Evolutionary conservation across 2,797 vertebrate species (phyloP), one percentile per base, ranked within the genome.

Genomic region (Eupleurogrammus muticus): DNA sequence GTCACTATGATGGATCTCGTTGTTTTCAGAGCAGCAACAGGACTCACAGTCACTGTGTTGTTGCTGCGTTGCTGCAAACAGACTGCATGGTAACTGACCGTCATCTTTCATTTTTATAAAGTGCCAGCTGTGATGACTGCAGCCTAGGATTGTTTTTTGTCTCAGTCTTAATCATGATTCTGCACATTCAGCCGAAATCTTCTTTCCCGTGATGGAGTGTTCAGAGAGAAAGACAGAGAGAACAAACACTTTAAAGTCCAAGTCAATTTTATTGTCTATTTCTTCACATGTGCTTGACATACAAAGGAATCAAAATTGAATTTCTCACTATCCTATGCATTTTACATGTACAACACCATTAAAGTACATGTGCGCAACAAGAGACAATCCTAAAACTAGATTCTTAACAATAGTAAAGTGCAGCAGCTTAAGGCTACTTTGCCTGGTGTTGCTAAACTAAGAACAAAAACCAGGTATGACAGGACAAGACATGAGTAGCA

Each of bases 41-140:
- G 64, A 66, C 14, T 32, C 47, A 24, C 58, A 53, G 47, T 46
- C 55, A 19, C 32, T 2, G 24, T 70, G 61, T 74, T 70, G 42
- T 68, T 77, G 21, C 51, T 58, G 76, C 2, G 38, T 79, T 75
- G 67, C 67, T 76, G 65, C 48, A 76, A 79, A 73, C 62, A 59
- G 42, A 73, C 57, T 63, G 44, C 66, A 36, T 59, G 60, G 64
- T 66, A 47, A 78, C 75, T 73, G 55, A 24, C 51, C 17, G n/a
- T 72, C 44, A 40, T 72, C 67, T 66, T 56, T 73, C 19, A 56
- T 50, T 28, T 56, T n/a, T 60, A 1, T n/a, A 9, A 46, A 40
- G 23, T 51, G 40, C 55, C 63, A 72, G 40, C 3, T 63, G 53
- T 38, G 16, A 53, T 55, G 57, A 66, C 38, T 59, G 46, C 17